phyloP scores from a whole-genome alignment of 2,797 vertebrate genomes.

The Choloepus didactylus region DNA sequence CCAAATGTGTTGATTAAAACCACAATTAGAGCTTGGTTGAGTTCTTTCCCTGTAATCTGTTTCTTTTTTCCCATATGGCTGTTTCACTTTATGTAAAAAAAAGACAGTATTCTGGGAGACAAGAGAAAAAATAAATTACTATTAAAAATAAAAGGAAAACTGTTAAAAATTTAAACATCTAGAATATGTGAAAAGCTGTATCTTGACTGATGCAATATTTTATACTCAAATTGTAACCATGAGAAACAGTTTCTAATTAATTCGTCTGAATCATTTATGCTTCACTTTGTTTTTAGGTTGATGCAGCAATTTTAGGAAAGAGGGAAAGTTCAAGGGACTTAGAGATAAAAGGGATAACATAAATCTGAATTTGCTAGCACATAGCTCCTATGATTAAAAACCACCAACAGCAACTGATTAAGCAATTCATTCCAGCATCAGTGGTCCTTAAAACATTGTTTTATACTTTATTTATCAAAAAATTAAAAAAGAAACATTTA shows the following conservation, averaged over 20 bases:
- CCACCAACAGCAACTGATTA: not conserved
- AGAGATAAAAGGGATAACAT: not conserved
- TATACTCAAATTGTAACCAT: constrained; percentile 22
- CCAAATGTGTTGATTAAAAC: no score
- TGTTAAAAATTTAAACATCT: not conserved
- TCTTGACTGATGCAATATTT: constrained; percentile 33
- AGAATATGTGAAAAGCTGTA: constrained; percentile 13
- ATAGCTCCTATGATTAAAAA: constrained; percentile 14
- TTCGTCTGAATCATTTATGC: constrained; percentile 36
- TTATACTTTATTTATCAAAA: no score
- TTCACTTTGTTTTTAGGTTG: constrained; percentile 14
- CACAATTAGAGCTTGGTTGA: no score
- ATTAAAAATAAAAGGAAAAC: not conserved
- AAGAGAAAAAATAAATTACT: constrained; percentile 1
- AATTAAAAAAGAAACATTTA: no score
- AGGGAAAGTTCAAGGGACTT: constrained; percentile 34
- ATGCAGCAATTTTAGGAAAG: constrained; percentile 52
- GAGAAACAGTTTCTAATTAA: constrained; percentile 54
- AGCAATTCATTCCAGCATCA: not conserved
- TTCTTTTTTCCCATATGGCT: no score
- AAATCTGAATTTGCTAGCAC: constrained; percentile 25
- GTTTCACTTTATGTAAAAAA: constrained; percentile 17
- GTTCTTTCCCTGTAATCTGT: no score
- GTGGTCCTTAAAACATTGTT: no score
- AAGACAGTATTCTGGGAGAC: not conserved